A percentile compares a stretch with the other conserved stretches of the same genome.
Evolutionary conservation across 2,888 invertebrate genomes (phyloP).

Genomic region (Aspidiotus destructor): DNA sequence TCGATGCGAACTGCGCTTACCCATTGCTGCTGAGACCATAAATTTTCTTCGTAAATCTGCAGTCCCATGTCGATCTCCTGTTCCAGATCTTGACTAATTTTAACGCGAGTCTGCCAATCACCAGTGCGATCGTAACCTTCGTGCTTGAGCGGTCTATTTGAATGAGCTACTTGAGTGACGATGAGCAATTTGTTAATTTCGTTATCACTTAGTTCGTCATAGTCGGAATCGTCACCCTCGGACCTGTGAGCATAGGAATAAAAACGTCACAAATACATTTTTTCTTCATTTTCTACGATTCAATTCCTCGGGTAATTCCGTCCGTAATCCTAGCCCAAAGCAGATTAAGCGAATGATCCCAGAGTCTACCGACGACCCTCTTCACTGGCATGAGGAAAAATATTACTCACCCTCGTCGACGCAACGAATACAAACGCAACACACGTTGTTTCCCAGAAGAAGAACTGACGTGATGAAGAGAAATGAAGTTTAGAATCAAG

Average conservation of each 20-base stretch:
- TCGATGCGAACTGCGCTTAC: conserved; percentile 40
- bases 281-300: too few species aligned
- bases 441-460: too few species aligned
- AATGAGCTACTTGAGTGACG: conserved; percentile 61
- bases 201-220: conserved; percentile 81
- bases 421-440: conserved; percentile 1
- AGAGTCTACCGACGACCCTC: too few species aligned
- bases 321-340: too few species aligned
- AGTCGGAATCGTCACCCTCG: conserved; percentile 62
- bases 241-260: conserved; percentile 48
- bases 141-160: conserved; percentile 60
- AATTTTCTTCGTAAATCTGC: conserved; percentile 87
- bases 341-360: too few species aligned
- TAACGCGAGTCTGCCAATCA: conserved; percentile 78
- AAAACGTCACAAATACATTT: background rate
- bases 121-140: conserved; percentile 85
- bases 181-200: conserved; percentile 90
- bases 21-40: conserved; percentile 62
- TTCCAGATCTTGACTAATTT: conserved; percentile 88
- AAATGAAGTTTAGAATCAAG: too few species aligned
- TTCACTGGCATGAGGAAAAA: background rate
- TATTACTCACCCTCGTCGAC: background rate
- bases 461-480: too few species aligned
- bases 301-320: too few species aligned
- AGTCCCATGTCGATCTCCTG: conserved; percentile 96